phyloP scores from a whole-genome alignment of 2,888 invertebrate genomes.

The Aphodius sticticus region DNA sequence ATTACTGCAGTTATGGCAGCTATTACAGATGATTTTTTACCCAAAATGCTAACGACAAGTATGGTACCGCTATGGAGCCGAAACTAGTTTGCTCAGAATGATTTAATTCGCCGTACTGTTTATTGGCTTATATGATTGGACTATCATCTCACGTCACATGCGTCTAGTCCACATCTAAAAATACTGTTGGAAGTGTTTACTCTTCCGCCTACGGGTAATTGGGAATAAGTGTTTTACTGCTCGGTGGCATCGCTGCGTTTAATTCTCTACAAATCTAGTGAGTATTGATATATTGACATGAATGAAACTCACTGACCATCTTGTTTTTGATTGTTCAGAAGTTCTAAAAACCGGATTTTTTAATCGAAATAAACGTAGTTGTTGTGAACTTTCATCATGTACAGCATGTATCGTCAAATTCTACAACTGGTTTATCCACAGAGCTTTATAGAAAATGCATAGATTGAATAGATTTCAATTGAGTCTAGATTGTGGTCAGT shows the following conservation, averaged over 20 bases:
- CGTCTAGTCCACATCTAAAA: background rate
- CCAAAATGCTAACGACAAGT: background rate
- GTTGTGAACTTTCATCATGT: no score
- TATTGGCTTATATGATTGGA: background rate
- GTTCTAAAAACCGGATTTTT: no score
- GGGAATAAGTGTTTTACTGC: background rate
- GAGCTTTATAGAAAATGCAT: no score
- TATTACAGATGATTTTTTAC: background rate
- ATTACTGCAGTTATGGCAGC: background rate
- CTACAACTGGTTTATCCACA: no score
- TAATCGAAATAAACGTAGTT: no score
- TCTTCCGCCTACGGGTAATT: background rate
- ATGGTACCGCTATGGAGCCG: background rate
- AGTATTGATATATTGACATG: no score
- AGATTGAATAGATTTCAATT: no score
- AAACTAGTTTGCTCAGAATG: background rate
- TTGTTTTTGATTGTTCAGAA: no score
- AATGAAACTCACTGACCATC: no score
- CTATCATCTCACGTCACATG: background rate
- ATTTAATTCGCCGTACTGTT: background rate
- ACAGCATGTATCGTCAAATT: no score
- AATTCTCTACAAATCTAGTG: background rate
- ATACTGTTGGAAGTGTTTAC: background rate
- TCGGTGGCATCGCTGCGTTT: background rate
- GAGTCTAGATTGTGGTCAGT: no score